phyloP scores from a whole-genome alignment of 2,113 vertebrate species.

The Jacana jacana region DNA sequence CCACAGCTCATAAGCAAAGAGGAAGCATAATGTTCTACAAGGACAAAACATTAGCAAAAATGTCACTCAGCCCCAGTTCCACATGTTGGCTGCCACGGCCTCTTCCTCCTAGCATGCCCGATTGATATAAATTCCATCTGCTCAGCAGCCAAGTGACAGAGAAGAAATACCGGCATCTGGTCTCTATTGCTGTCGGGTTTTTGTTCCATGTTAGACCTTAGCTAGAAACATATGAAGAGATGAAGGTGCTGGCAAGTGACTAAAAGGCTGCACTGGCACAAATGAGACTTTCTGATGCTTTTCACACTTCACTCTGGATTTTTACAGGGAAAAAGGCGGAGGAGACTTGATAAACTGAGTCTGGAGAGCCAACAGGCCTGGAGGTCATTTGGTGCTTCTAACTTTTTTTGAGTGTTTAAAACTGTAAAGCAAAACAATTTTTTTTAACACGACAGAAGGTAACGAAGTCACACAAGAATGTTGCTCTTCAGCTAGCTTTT shows the following conservation, averaged over 20 bases:
- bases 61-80: constrained; percentile 97
- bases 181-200: constrained; percentile 91
- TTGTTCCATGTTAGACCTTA: constrained; percentile 89
- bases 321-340: constrained; percentile 74
- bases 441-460: constrained; percentile 69
- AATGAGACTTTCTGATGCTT: constrained; percentile 82
- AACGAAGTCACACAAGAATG: constrained; percentile 74
- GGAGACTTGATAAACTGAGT: constrained; percentile 76
- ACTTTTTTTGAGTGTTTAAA: constrained; percentile 67
- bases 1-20: constrained; percentile 97
- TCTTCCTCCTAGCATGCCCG: constrained; percentile 87
- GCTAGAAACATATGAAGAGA: constrained; percentile 89
- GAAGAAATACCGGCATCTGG: constrained; percentile 93
- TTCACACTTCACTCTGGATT: constrained; percentile 81
- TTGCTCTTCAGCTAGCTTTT: constrained; percentile 59
- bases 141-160: constrained; percentile 93
- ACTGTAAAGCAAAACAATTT: constrained; percentile 58
- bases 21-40: constrained; percentile 99
- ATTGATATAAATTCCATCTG: constrained; percentile 99
- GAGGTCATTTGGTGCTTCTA: constrained; percentile 73
- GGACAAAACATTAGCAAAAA: constrained; percentile 99
- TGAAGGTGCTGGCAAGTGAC: constrained; percentile 82
- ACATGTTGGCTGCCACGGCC: constrained; percentile 92
- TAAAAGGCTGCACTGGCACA: constrained; percentile 82
- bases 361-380: constrained; percentile 72